phyloP scores from a whole-genome alignment of 2,797 vertebrate genomes.

The Mus spretus region DNA sequence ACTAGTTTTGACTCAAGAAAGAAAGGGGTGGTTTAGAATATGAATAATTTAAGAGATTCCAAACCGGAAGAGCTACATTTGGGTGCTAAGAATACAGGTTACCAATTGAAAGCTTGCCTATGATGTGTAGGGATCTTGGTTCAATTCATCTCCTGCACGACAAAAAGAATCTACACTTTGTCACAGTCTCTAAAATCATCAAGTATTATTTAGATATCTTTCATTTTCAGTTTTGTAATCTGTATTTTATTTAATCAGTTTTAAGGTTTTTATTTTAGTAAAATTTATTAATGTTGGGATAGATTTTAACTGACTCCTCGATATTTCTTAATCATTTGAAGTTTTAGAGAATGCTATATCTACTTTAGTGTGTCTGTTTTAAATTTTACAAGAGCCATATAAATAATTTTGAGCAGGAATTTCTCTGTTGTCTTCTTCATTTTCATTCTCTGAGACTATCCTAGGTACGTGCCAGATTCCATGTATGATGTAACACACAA shows the following conservation, averaged over 20 bases:
- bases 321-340: not conserved
- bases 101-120: not conserved
- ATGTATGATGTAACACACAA: not conserved
- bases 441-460: not conserved
- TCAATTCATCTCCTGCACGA: not conserved
- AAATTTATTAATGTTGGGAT: not conserved
- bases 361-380: not conserved
- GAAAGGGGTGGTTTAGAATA: not conserved
- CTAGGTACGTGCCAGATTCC: not conserved
- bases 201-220: not conserved
- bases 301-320: not conserved
- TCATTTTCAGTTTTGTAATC: not conserved
- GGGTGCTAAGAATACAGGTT: accelerated
- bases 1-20: not conserved
- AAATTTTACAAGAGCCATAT: not conserved
- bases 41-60: not conserved
- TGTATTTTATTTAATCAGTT: not conserved
- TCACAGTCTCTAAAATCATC: not conserved
- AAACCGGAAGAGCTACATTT: not conserved
- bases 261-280: not conserved
- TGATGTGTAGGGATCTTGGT: no score
- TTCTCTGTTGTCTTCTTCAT: not conserved
- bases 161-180: not conserved
- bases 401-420: not conserved
- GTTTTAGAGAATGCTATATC: not conserved